Conservation (phyloP, 1,140 invertebrate genomes). For the Drosophila jambulina region DNA sequence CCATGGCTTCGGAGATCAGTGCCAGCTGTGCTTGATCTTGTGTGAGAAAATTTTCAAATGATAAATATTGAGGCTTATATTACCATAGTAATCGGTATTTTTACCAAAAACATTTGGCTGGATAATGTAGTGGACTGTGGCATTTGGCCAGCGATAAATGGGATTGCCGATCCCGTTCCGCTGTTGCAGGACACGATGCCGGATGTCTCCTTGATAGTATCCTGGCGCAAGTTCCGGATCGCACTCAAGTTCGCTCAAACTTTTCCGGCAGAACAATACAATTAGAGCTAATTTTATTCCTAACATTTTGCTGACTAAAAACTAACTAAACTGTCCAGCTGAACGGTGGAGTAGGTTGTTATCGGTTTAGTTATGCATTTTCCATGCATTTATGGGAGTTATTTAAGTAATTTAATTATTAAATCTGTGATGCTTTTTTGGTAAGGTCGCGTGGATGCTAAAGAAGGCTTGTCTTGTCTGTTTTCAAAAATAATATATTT, state of each 20-base stretch:
- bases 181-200: accelerated
- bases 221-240: conserved; percentile 38
- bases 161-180: conserved; percentile 87
- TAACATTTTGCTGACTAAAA: background rate
- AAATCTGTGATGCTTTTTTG: too few species aligned
- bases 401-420: background rate
- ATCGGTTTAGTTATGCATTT: background rate
- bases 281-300: background rate
- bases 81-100: background rate
- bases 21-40: conserved; percentile 9
- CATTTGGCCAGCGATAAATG: conserved; percentile 87
- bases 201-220: conserved; percentile 53
- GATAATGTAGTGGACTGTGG: conserved; percentile 87
- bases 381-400: background rate
- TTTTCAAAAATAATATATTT: background rate
- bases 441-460: too few species aligned
- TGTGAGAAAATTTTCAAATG: background rate
- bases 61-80: background rate
- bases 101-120: conserved; percentile 69
- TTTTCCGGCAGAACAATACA: background rate
- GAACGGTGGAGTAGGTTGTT: too few species aligned
- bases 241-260: background rate
- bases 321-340: background rate
- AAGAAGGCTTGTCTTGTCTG: background rate
- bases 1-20: conserved; percentile 21